Percentiles rank a stretch among this genome's conserved stretches.
Conservation (phyloP, 1,140 invertebrate genomes). For the Wasmannia auropunctata region DNA sequence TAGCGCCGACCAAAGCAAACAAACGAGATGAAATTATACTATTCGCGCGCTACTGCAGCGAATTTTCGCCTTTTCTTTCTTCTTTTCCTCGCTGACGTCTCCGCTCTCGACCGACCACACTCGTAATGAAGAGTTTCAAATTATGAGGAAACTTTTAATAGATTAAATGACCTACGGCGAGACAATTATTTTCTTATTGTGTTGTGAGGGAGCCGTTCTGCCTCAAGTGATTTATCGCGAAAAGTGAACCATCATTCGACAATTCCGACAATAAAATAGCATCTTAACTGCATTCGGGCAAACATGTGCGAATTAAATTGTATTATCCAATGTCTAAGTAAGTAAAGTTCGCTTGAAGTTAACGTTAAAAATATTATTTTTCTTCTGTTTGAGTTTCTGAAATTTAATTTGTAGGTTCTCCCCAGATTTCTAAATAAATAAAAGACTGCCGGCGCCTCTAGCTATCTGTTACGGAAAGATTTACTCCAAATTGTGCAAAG, state of each 20-base stretch:
- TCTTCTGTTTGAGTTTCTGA: not conserved
- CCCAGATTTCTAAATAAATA: constrained; percentile 1
- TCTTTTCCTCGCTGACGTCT: not conserved
- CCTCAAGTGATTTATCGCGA: not conserved
- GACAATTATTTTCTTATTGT: constrained; percentile 2
- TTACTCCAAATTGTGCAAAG: not conserved
- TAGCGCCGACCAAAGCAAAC: constrained; percentile 53
- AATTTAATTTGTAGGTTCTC: not conserved
- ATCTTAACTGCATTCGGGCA: not conserved
- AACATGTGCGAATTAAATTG: not conserved
- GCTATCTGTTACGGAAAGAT: not conserved
- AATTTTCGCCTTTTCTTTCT: constrained; percentile 18
- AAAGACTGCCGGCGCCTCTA: not conserved
- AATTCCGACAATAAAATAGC: not conserved
- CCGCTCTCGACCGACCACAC: not conserved
- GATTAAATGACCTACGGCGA: not conserved
- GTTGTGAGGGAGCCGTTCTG: not conserved
- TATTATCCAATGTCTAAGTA: not conserved
- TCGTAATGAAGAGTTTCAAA: constrained; percentile 5
- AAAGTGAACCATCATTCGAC: not conserved
- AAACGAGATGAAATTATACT: constrained; percentile 32
- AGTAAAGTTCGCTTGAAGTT: not conserved
- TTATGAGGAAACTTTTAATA: constrained; percentile 20
- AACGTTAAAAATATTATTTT: constrained; percentile 5
- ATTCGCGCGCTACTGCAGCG: not conserved